phyloP scores from a whole-genome alignment of 2,888 invertebrate species.

The Catocala sponsa region DNA sequence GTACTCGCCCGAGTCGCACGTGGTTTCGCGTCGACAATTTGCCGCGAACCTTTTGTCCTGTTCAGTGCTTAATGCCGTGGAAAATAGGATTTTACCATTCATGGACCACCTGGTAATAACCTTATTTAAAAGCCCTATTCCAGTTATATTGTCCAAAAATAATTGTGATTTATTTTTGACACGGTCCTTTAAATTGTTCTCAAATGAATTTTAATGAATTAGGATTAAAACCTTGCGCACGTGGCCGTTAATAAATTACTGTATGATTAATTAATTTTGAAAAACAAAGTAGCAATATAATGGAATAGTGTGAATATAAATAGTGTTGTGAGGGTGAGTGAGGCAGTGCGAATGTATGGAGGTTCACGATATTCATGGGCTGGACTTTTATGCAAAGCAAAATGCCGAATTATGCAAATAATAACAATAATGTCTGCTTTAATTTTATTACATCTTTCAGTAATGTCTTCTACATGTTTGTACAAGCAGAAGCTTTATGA shows the following conservation, averaged over 20 bases:
- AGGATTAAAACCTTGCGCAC: slow-evolving; percentile 1
- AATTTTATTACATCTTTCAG: slow-evolving; percentile 64
- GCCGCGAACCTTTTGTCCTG: slow-evolving; percentile 74
- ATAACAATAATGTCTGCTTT: slow-evolving; percentile 69
- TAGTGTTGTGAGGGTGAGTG: slow-evolving; percentile 52
- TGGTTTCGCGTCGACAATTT: slow-evolving; percentile 67
- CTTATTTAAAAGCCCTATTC: slow-evolving; percentile 31
- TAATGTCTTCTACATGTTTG: slow-evolving; percentile 53
- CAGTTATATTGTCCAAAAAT: slow-evolving; percentile 23
- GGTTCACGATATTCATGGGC: slow-evolving; percentile 67
- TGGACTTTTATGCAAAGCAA: slow-evolving; percentile 73
- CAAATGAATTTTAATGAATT: slow-evolving; percentile 5
- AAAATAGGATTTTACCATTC: slow-evolving; percentile 65
- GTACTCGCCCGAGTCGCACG: slow-evolving; percentile 76
- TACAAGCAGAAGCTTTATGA: slow-evolving; percentile 35
- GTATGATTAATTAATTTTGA: slow-evolving; percentile 3
- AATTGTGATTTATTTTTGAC: slow-evolving; percentile 22
- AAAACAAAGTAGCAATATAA: slow-evolving; percentile 20
- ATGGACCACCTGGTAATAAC: slow-evolving; percentile 53
- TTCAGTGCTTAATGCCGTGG: slow-evolving; percentile 66
- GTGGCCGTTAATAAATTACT: not conserved
- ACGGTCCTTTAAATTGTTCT: slow-evolving; percentile 16
- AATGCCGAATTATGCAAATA: slow-evolving; percentile 77
- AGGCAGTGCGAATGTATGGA: slow-evolving; percentile 61
- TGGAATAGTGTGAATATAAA: slow-evolving; percentile 32